phyloP scores from a whole-genome alignment of 2,113 vertebrate genomes.

The Gymnarchus niloticus region DNA sequence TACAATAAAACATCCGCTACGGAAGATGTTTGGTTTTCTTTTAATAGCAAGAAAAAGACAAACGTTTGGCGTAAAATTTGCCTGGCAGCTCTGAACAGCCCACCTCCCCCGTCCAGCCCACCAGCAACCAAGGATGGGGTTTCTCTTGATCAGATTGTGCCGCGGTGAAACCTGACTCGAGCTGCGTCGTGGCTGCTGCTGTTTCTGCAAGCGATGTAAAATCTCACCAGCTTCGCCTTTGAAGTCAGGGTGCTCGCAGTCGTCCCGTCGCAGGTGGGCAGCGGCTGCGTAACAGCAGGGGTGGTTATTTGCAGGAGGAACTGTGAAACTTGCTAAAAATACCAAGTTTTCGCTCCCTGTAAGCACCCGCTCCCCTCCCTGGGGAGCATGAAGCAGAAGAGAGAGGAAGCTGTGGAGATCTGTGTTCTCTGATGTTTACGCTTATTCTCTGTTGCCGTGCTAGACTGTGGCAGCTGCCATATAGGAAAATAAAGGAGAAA shows the following conservation, averaged over 20 bases:
- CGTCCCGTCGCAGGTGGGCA: conserved; percentile 31
- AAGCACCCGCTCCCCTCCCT: conserved; percentile 31
- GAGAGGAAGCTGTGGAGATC: conserved; percentile 18
- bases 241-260: not conserved
- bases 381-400: conserved; percentile 28
- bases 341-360: conserved; percentile 36
- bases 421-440: not conserved
- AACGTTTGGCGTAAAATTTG: not conserved
- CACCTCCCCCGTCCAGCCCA: no score
- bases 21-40: not conserved
- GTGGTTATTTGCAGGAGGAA: conserved; percentile 56
- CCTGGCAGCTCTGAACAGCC: no score
- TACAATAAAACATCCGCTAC: not conserved
- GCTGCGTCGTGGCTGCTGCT: not conserved
- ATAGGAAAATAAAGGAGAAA: not conserved
- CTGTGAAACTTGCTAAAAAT: conserved; percentile 54
- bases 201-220: not conserved
- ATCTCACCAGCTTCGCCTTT: no score
- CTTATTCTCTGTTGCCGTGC: not conserved
- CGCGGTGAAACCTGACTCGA: not conserved
- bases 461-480: not conserved
- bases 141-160: not conserved
- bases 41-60: not conserved
- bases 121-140: no score
- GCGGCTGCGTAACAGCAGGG: conserved; percentile 34